Base-by-base conservation (phyloP, 2,113 vertebrate genomes). In the Atherinomorus stipes region DNA sequence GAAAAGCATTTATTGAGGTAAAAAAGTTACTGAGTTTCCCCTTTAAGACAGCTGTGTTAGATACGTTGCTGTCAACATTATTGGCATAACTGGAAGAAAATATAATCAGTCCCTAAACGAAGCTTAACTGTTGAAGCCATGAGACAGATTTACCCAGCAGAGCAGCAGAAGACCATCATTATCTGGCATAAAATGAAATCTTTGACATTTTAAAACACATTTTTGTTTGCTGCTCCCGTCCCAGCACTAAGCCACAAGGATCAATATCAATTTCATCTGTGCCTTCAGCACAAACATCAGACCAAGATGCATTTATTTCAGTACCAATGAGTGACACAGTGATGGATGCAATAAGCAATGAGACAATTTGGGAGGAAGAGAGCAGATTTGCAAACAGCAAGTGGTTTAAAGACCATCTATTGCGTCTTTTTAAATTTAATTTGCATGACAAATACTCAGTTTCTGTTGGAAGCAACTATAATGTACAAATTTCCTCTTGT, bases 221-320 rank as follows among this genome's bases (percentile, higher is more conserved):
- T 62, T 34, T 37, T 52, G 0, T 42, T 16, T 42, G 40, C 4
- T 15, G 12, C 15, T 42, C 5, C 1, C 12, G 3, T 16, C 0
- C 31, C 2, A 4, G 2, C 7, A 34, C 16, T 40, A 16, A 25
- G 7, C 40, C 49, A 9, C 21, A 21, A 52, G 7, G 23, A 52
- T 76, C 49, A 0, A 76, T 72, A 58, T 53, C 9, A 64, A 64
- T 84, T 73, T 64, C 23, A 52, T 65, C n/a, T 61, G 18, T n/a
- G 61, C 25, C 44, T 47, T 52, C 5, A 47, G 22, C 13, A 22
- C 13, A 50, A 4, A 34, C 9, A 34, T 34, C 31, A 34, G 8
- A 34, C 31, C 4, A 9, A 34, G 31, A 34, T 34, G 31, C 9
- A 8, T 34, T 34, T 28, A 28, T 28, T 28, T 34, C 5, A 34